Conservation (phyloP, 2,797 vertebrate genomes). For the Rhabdophis nuchalis region DNA sequence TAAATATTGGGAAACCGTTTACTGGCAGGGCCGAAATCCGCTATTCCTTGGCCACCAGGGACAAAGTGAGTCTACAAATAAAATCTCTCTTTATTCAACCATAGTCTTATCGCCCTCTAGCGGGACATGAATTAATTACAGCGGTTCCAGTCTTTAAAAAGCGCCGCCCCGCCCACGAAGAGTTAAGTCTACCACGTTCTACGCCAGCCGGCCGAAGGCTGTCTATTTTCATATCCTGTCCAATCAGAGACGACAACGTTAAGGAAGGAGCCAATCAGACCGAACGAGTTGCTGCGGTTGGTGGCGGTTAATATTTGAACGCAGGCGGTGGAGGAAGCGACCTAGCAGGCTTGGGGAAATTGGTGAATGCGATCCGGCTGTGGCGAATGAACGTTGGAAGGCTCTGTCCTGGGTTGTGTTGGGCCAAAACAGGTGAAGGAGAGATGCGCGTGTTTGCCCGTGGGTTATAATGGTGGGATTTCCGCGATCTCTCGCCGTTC, state of each 20-base stretch:
- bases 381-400: neutral
- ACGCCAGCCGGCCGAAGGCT: neutral
- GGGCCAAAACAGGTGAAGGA: neutral
- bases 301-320: slow-evolving; percentile 33
- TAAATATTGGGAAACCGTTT: neutral
- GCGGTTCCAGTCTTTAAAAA: neutral
- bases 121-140: neutral
- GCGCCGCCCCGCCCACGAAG: neutral
- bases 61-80: neutral
- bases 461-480: too few species aligned
- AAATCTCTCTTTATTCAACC: neutral
- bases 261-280: neutral
- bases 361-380: rapidly evolving
- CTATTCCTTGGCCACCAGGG: neutral
- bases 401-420: too few species aligned
- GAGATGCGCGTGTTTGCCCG: too few species aligned
- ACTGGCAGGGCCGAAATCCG: neutral
- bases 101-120: neutral
- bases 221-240: neutral
- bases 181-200: neutral
- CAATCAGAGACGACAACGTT: neutral
- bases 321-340: neutral
- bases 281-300: neutral
- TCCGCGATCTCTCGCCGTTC: neutral
- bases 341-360: neutral